Base-by-base conservation (phyloP, 1,140 invertebrate genomes). In the Rhopalosiphum padi region DNA sequence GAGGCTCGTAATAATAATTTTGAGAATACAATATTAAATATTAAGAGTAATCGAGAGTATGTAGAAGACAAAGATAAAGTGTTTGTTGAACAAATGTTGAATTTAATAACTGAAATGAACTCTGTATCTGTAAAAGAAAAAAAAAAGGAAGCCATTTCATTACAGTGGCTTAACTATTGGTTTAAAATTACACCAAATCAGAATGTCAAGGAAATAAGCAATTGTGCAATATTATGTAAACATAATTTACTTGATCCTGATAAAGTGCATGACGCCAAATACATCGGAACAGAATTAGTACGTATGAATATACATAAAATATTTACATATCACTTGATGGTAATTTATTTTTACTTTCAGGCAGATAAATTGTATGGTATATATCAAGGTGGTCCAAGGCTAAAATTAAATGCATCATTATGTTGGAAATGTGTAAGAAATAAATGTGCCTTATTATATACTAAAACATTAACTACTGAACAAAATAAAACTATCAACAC, bases 351-450 rank as follows among this genome's bases (percentile, higher is more conserved):
- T 93, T 94, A 53, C 86, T 94, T 94, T 30, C 43, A 95, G 94
- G 94, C 94, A 51, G 94, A 94, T 41, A 90, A 87, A 68, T 87
- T 95, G 25, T 95, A 94, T 94, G 94, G 94, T 41, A 93, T 94
- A 23, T 94, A 91, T 89, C 55, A 87, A 77, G 94, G 94, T 11
- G 94, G 94, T 8, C 94, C 94, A 60, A 94, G 94, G 93, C 68
- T 95, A 23, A 92, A 60, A 88, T 93, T 92, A 53, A 35, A 22
- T 37, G 51, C 94, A 68, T 90, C 91, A 55, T n/a, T 94, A 30
- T 95, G 94, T 93, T 41, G 77, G 55, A 93, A 94, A 68, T 95
- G 94, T 94, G 94, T 95, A 18, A 88, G 68, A 18, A 93, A 87
- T 55, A 94, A 94, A 93, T 94, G 94, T 90, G 86, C 89, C 7